Evolutionary conservation across 2,113 vertebrate species (phyloP).

Genomic region (Barbus barbus): DNA sequence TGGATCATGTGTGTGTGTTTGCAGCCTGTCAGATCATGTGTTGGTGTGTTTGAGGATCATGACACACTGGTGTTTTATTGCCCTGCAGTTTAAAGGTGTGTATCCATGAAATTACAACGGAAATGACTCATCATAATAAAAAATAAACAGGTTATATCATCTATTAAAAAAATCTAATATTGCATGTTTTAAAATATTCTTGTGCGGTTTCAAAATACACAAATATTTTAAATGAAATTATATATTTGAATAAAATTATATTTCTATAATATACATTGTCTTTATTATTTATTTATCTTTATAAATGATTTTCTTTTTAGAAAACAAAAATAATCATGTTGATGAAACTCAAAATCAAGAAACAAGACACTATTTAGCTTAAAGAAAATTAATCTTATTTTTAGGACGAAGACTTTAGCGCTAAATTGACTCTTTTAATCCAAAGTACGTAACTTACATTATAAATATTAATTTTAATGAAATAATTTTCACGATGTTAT

Average conservation of each 20-base stretch:
- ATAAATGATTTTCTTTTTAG: not conserved
- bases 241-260: not conserved
- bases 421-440: too few species aligned
- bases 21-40: not conserved
- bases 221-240: not conserved
- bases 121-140: not conserved
- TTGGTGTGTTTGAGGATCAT: not conserved
- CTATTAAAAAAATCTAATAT: not conserved
- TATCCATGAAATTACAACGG: not conserved
- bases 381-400: too few species aligned
- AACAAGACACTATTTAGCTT: too few species aligned
- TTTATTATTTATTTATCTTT: not conserved
- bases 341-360: too few species aligned
- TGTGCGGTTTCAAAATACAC: not conserved
- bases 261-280: not conserved
- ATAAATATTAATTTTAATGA: too few species aligned
- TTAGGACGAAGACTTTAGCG: too few species aligned
- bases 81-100: not conserved
- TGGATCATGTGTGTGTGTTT: not conserved
- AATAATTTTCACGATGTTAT: too few species aligned
- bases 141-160: not conserved
- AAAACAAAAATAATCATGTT: not conserved
- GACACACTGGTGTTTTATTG: conserved; percentile 22
- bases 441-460: too few species aligned
- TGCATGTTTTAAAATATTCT: not conserved